Percentiles rank a stretch among this genome's conserved stretches.
Evolutionary conservation across 1,140 invertebrate genomes (phyloP).

Genomic region (Apocrypta bakeri): DNA sequence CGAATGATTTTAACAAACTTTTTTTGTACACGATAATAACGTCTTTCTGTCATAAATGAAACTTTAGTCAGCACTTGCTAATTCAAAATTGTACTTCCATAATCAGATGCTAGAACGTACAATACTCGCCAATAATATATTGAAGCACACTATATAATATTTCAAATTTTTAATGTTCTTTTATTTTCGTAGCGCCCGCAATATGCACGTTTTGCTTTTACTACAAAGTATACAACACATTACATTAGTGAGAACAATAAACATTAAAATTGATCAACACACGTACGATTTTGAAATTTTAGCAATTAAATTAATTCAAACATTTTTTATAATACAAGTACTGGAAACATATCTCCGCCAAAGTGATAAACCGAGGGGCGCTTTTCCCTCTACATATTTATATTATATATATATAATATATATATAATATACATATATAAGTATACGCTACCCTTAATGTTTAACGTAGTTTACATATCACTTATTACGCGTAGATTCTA

Average conservation of each 20-base stretch:
- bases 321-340: not conserved
- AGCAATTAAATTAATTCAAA: no score
- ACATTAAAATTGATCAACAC: slow-evolving; percentile 2
- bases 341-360: not conserved
- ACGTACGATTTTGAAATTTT: not conserved
- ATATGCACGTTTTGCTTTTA: not conserved
- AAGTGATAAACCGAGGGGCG: slow-evolving; percentile 27
- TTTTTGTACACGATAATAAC: not conserved
- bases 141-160: not conserved
- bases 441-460: slow-evolving; percentile 35
- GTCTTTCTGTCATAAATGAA: not conserved
- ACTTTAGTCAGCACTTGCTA: not conserved
- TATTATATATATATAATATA: slow-evolving; percentile 43
- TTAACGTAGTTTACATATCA: slow-evolving; percentile 51
- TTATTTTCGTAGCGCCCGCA: not conserved
- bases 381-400: slow-evolving; percentile 36
- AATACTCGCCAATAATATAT: slow-evolving; percentile 17
- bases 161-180: slow-evolving; percentile 17
- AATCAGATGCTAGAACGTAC: slow-evolving; percentile 25
- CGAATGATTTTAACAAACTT: not conserved
- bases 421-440: slow-evolving; percentile 22
- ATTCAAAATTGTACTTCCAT: slow-evolving; percentile 27
- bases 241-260: slow-evolving; percentile 16
- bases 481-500: slow-evolving; percentile 53
- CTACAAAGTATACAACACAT: slow-evolving; percentile 13